phyloP scores from a whole-genome alignment of 2,797 vertebrate species.

The Acipenser transmontanus region DNA sequence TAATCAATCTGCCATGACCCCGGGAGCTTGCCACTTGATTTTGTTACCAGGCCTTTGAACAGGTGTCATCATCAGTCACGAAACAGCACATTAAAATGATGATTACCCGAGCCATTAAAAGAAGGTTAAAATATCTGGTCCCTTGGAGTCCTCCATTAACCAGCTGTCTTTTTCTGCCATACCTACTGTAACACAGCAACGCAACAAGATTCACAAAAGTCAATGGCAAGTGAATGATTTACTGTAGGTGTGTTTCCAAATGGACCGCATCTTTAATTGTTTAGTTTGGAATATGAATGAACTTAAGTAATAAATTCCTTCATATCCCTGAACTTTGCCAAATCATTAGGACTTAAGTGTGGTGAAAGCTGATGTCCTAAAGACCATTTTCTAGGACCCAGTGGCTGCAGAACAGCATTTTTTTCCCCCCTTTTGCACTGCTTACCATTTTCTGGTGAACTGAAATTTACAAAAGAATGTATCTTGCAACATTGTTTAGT shows the following conservation, averaged over 20 bases:
- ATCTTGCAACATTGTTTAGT: too few species aligned
- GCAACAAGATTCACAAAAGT: background rate
- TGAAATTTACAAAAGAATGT: too few species aligned
- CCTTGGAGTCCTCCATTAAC: conserved; percentile 2
- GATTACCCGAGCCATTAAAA: conserved; percentile 1
- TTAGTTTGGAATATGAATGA: background rate
- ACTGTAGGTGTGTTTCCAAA: background rate
- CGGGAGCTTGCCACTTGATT: too few species aligned
- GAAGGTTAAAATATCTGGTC: conserved; percentile 3
- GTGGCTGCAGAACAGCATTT: too few species aligned
- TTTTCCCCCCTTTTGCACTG: too few species aligned
- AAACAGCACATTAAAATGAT: background rate
- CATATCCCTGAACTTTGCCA: background rate
- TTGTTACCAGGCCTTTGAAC: too few species aligned
- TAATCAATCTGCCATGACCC: too few species aligned
- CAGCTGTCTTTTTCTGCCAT: conserved; percentile 16
- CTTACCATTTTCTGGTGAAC: too few species aligned
- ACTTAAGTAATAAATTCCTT: background rate
- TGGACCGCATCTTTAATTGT: background rate
- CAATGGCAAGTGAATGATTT: background rate
- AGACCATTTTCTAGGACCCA: too few species aligned
- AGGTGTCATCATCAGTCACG: background rate
- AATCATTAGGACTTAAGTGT: background rate
- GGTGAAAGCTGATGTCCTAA: too few species aligned
- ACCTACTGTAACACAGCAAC: background rate